phyloP scores from a whole-genome alignment of 2,113 vertebrate genomes.

The Gasterosteus nipponicus region DNA sequence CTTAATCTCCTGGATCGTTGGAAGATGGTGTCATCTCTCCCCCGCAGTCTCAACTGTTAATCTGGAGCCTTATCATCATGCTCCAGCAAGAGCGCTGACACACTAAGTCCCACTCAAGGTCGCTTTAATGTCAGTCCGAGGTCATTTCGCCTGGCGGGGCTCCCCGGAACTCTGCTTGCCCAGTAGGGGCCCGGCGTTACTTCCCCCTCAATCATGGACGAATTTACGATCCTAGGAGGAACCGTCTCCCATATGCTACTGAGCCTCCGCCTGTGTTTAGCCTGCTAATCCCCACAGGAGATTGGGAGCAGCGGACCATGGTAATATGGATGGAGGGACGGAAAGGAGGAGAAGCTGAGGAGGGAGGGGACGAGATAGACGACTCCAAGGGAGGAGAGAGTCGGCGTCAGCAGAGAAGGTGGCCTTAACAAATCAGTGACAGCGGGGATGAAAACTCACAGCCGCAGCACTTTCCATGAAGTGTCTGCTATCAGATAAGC shows the following conservation, averaged over 20 bases:
- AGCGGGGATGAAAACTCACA: slow-evolving; percentile 74
- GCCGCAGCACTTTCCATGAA: slow-evolving; percentile 78
- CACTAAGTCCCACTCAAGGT: slow-evolving; percentile 82
- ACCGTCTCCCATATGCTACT: slow-evolving; percentile 69
- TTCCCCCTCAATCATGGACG: slow-evolving; percentile 81
- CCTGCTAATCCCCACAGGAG: slow-evolving; percentile 78
- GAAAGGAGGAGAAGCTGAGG: slow-evolving; percentile 38
- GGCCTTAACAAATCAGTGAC: slow-evolving; percentile 77
- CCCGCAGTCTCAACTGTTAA: slow-evolving; percentile 73
- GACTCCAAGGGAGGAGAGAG: slow-evolving; percentile 67
- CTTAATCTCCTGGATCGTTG: slow-evolving; percentile 64
- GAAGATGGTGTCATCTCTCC: slow-evolving; percentile 58
- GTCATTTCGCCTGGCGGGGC: slow-evolving; percentile 79
- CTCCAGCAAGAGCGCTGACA: slow-evolving; percentile 73
- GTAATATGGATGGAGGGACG: slow-evolving; percentile 67
- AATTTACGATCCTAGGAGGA: slow-evolving; percentile 70
- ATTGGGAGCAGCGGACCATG: slow-evolving; percentile 78
- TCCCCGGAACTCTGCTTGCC: slow-evolving; percentile 77
- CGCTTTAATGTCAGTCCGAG: slow-evolving; percentile 84
- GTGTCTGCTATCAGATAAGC: slow-evolving; percentile 80
- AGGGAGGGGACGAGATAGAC: slow-evolving; percentile 30
- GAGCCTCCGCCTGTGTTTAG: slow-evolving; percentile 77
- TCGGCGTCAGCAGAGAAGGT: slow-evolving; percentile 71
- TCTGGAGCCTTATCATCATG: slow-evolving; percentile 78
- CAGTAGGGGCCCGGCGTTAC: slow-evolving; percentile 73